Conservation (phyloP, 2,888 invertebrate genomes). For the Ctenicera cuprea region DNA sequence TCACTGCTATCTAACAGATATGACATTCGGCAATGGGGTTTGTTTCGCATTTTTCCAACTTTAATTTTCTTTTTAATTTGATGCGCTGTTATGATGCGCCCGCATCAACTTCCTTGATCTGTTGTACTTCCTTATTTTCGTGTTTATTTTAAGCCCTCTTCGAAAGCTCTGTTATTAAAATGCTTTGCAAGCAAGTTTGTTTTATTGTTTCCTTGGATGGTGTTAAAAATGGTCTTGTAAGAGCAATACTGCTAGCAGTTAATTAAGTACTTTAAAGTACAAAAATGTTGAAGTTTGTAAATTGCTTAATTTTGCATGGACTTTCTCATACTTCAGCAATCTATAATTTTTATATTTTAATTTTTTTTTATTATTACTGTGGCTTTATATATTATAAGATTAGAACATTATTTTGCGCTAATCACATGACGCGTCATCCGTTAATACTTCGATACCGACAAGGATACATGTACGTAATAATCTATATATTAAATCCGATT, state of each 20-base stretch:
- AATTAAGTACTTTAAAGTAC: no score
- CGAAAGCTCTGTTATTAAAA: slow-evolving; percentile 12
- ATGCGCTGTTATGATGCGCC: background rate
- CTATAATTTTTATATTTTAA: no score
- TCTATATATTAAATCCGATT: no score
- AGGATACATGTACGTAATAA: no score
- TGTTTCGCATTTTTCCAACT: slow-evolving; percentile 20
- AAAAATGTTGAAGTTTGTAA: no score
- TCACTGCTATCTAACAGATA: background rate
- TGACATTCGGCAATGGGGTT: slow-evolving; percentile 21
- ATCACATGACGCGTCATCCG: no score
- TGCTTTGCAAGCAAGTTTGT: slow-evolving; percentile 34
- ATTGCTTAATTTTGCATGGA: no score
- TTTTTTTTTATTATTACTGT: no score
- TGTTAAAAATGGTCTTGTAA: slow-evolving; percentile 6
- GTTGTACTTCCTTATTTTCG: slow-evolving; percentile 21
- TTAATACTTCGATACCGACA: no score
- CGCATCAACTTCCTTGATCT: slow-evolving; percentile 15
- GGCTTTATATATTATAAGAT: no score
- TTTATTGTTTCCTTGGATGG: slow-evolving; percentile 6
- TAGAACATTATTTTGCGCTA: no score
- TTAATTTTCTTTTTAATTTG: slow-evolving; percentile 31
- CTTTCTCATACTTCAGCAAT: no score
- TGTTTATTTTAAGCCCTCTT: slow-evolving; percentile 26
- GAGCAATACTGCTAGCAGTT: background rate